Evolutionary conservation across 1,140 invertebrate genomes (phyloP).

Genomic region (Brachionus rotundiformis): DNA sequence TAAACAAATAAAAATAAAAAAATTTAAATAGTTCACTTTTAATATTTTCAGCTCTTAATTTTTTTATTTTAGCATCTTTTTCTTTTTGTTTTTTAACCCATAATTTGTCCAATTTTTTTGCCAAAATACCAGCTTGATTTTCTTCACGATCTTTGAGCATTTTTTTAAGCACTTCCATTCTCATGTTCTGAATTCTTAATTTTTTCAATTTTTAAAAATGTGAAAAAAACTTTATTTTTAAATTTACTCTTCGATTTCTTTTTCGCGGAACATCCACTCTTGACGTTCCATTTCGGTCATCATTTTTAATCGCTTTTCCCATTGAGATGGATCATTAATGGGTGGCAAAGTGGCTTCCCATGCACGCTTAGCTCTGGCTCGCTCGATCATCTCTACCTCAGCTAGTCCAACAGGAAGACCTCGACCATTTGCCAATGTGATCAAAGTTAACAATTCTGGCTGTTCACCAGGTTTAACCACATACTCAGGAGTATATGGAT

Average conservation of each 20-base stretch:
- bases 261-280: conserved; percentile 71
- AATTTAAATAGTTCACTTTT: conserved; percentile 57
- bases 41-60: conserved; percentile 62
- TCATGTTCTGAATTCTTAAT: conserved; percentile 61
- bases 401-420: conserved; percentile 70
- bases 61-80: conserved; percentile 60
- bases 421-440: conserved; percentile 69
- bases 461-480: conserved; percentile 65
- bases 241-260: conserved; percentile 65
- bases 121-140: conserved; percentile 62
- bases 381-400: conserved; percentile 60
- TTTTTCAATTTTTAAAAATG: neutral
- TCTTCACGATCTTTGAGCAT: conserved; percentile 63
- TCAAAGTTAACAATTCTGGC: conserved; percentile 70
- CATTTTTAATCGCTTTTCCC: conserved; percentile 67
- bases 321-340: conserved; percentile 65
- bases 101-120: conserved; percentile 62
- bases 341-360: conserved; percentile 68
- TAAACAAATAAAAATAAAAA: neutral
- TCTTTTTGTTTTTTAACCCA: conserved; percentile 63
- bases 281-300: conserved; percentile 70
- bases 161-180: conserved; percentile 62
- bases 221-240: conserved; percentile 1
- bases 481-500: conserved; percentile 74
- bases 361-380: conserved; percentile 65